phyloP scores from a whole-genome alignment of 2,888 invertebrate species.

The Hypolimnas misippus region DNA sequence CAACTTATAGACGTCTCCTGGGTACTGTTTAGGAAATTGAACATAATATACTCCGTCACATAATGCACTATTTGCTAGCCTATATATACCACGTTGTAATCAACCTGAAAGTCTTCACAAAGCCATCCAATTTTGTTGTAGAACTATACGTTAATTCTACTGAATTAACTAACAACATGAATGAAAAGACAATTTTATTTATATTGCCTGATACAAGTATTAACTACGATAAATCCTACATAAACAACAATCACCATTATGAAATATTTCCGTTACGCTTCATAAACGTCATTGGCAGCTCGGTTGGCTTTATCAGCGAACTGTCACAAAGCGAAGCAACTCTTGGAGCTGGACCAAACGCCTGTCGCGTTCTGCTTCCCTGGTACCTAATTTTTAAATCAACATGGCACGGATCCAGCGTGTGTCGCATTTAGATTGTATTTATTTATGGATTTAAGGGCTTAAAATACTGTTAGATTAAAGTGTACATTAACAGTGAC shows the following conservation, averaged over 20 bases:
- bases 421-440: constrained; percentile 25
- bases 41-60: constrained; percentile 2
- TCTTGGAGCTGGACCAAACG: constrained; percentile 38
- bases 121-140: not conserved
- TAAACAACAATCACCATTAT: not conserved
- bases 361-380: constrained; percentile 33
- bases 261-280: constrained; percentile 22
- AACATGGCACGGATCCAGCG: constrained; percentile 37
- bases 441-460: constrained; percentile 26
- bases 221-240: not conserved
- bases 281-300: constrained; percentile 30
- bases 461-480: constrained; percentile 11
- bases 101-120: not conserved
- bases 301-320: constrained; percentile 32
- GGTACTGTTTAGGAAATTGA: constrained; percentile 7
- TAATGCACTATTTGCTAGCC: not conserved
- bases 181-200: too few species aligned
- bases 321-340: constrained; percentile 32
- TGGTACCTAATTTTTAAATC: constrained; percentile 36
- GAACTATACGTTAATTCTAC: too few species aligned
- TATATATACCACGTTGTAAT: not conserved
- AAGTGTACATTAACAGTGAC: not conserved
- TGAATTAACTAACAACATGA: too few species aligned
- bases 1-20: not conserved
- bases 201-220: not conserved